These are phyloP conservation scores for Triplophysa rosa DNA, from an alignment of 2,113 vertebrate genomes.

Conservation along the genomic window DNA sequence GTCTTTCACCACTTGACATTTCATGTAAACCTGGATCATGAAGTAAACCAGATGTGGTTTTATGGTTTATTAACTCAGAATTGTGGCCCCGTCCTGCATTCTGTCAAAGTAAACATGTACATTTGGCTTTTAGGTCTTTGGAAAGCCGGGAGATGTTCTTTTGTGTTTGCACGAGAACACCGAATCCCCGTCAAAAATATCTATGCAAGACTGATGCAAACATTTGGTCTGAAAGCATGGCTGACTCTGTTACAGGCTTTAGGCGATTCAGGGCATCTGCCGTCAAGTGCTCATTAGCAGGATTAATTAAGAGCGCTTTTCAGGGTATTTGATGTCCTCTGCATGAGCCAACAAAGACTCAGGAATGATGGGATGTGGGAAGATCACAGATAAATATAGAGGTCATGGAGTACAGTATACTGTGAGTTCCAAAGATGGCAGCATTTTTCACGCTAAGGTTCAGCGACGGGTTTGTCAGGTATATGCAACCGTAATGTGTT, in stretches of 20 bases:
- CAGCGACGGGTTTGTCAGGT: constrained; percentile 1
- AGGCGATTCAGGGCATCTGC: constrained; percentile 19
- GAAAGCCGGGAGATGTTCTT: neutral
- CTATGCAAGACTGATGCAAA: neutral
- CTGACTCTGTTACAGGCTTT: neutral
- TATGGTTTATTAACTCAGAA: too few species aligned
- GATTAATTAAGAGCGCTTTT: constrained; percentile 68
- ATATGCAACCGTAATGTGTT: neutral
- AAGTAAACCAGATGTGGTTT: too few species aligned
- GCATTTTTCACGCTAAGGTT: neutral
- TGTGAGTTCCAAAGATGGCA: neutral
- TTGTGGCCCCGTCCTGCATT: neutral
- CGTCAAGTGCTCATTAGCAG: constrained; percentile 63
- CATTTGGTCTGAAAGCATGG: constrained; percentile 4
- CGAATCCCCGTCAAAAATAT: neutral
- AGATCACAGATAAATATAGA: constrained; percentile 24
- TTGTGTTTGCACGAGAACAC: neutral
- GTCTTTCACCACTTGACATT: too few species aligned
- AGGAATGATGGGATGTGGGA: constrained; percentile 51
- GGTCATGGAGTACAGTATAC: neutral
- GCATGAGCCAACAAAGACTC: constrained; percentile 66
- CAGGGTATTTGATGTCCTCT: constrained; percentile 55
- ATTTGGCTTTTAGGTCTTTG: neutral
- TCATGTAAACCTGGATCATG: too few species aligned
- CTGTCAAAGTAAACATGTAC: neutral